Evolutionary conservation across 2,888 invertebrate species (phyloP).

Genomic region (Sinelater perroti): DNA sequence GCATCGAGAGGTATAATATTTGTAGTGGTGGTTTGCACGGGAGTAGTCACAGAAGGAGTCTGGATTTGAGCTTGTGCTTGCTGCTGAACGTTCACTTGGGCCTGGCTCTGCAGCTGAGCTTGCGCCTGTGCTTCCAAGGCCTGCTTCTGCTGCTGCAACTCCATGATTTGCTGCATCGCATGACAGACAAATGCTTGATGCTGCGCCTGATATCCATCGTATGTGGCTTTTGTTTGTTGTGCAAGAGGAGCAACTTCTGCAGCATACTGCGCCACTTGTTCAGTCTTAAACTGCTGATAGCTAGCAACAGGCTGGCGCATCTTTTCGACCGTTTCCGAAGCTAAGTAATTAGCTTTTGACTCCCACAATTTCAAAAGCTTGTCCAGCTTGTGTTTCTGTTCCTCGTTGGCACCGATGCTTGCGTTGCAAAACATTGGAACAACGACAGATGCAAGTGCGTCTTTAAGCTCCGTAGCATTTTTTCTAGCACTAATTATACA

Average conservation of each 20-base stretch:
- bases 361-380: slow-evolving; percentile 97
- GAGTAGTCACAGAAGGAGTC: slow-evolving; percentile 29
- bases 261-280: slow-evolving; percentile 80
- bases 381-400: slow-evolving; percentile 89
- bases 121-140: slow-evolving; percentile 66
- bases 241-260: slow-evolving; percentile 79
- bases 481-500: slow-evolving; percentile 82
- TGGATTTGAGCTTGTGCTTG: slow-evolving; percentile 13
- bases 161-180: slow-evolving; percentile 87
- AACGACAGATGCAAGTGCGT: slow-evolving; percentile 92
- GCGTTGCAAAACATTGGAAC: slow-evolving; percentile 98
- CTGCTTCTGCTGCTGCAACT: slow-evolving; percentile 81
- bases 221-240: slow-evolving; percentile 82
- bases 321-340: slow-evolving; percentile 82
- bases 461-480: slow-evolving; percentile 92
- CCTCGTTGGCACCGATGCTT: slow-evolving; percentile 83
- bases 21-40: slow-evolving; percentile 31
- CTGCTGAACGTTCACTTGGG: slow-evolving; percentile 43
- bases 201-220: slow-evolving; percentile 81
- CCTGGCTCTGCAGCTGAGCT: slow-evolving; percentile 42
- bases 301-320: slow-evolving; percentile 87
- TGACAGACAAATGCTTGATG: slow-evolving; percentile 96
- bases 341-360: slow-evolving; percentile 91
- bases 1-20: slow-evolving; percentile 52
- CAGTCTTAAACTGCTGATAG: slow-evolving; percentile 89